Conservation (phyloP, 2,888 invertebrate species). For the Xiphydria camelus region DNA sequence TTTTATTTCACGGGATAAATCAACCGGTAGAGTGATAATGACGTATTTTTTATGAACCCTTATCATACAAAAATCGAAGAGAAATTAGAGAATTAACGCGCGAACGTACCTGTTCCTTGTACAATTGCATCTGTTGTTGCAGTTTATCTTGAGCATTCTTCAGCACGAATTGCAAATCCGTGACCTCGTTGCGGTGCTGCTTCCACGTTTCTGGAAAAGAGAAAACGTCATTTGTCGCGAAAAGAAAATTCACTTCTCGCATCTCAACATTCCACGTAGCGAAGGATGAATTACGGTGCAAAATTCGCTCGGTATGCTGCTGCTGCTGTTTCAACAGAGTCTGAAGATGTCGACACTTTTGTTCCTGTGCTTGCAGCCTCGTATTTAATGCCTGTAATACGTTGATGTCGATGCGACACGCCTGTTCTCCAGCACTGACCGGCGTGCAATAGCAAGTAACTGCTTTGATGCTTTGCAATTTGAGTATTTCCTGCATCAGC, state of each 20-base stretch:
- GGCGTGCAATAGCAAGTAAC: slow-evolving; percentile 20
- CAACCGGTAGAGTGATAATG: slow-evolving; percentile 9
- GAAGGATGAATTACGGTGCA: slow-evolving; percentile 63
- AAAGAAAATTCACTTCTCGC: background rate
- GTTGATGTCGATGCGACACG: slow-evolving; percentile 23
- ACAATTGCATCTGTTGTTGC: slow-evolving; percentile 61
- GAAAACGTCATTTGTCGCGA: slow-evolving; percentile 1
- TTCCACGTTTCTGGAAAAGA: slow-evolving; percentile 60
- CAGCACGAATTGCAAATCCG: slow-evolving; percentile 61
- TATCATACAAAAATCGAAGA: background rate
- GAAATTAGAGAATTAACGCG: background rate
- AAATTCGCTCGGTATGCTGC: slow-evolving; percentile 65
- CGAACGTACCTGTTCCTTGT: slow-evolving; percentile 60
- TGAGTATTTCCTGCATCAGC: slow-evolving; percentile 39
- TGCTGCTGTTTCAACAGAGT: slow-evolving; percentile 67
- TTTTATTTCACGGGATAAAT: slow-evolving; percentile 1
- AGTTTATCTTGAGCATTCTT: slow-evolving; percentile 62
- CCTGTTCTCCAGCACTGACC: slow-evolving; percentile 12
- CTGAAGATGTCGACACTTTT: slow-evolving; percentile 67
- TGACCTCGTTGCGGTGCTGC: slow-evolving; percentile 62
- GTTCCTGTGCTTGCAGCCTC: slow-evolving; percentile 61
- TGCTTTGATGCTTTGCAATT: slow-evolving; percentile 32
- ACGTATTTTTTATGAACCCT: background rate
- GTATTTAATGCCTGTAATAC: slow-evolving; percentile 36
- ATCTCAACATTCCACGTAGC: background rate